Evolutionary conservation across 2,888 invertebrate genomes (phyloP).

Genomic region (Cyclophora albipunctata): DNA sequence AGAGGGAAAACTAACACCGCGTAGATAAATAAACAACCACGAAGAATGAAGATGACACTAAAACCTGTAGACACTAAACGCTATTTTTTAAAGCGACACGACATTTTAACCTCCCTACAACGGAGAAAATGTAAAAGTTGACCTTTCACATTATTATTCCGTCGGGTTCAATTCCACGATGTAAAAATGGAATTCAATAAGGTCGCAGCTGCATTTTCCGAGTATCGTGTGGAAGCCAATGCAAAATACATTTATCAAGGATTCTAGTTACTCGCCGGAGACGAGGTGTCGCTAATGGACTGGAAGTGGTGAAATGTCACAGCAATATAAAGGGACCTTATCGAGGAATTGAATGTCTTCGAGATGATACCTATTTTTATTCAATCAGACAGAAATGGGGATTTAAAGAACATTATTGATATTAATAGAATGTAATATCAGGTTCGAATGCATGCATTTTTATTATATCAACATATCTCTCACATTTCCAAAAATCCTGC

Average conservation of each 20-base stretch:
- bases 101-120: no score
- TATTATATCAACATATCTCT: no score
- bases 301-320: constrained; percentile 22
- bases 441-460: no score
- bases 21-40: no score
- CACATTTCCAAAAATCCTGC: no score
- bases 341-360: neutral
- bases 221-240: constrained; percentile 14
- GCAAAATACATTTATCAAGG: constrained; percentile 46
- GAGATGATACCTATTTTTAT: neutral
- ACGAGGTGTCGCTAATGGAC: constrained; percentile 38
- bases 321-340: neutral
- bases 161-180: constrained; percentile 27
- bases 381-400: no score
- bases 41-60: no score
- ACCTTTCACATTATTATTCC: constrained; percentile 10
- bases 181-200: constrained; percentile 33
- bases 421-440: no score
- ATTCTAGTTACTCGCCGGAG: constrained; percentile 27
- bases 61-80: no score
- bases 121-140: neutral
- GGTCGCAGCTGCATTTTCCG: constrained; percentile 23
- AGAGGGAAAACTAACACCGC: no score
- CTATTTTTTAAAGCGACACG: no score
- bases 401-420: no score